Evolutionary conservation across 2,888 invertebrate species (phyloP).

Genomic region (Chymomyza caudatula): DNA sequence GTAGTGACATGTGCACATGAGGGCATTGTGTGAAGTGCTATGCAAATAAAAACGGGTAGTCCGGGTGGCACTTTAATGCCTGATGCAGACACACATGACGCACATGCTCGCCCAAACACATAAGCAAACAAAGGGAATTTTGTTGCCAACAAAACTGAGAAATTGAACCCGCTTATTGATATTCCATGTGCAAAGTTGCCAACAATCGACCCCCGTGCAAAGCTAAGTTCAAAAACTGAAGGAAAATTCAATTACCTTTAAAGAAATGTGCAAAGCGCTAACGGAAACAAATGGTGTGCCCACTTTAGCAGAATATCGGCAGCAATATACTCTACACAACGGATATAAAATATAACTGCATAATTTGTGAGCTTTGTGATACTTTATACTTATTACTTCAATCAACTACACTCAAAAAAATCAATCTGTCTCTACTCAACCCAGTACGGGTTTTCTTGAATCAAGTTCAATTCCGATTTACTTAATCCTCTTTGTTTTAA

Average conservation of each 20-base stretch:
- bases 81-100: slow-evolving; percentile 13
- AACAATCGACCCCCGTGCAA: neutral
- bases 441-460: too few relatives aligned
- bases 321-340: neutral
- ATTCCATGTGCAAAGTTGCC: neutral
- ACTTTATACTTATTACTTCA: too few relatives aligned
- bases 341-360: too few relatives aligned
- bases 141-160: neutral
- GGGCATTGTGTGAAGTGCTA: slow-evolving; percentile 51
- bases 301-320: neutral
- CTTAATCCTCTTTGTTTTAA: too few relatives aligned
- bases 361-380: too few relatives aligned
- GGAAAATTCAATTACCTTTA: slow-evolving; percentile 4
- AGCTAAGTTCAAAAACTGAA: slow-evolving; percentile 3
- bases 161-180: neutral
- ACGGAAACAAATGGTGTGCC: neutral
- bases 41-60: slow-evolving; percentile 41
- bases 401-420: too few relatives aligned
- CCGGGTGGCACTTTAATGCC: slow-evolving; percentile 37
- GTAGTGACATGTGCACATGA: neutral
- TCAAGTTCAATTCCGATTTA: too few relatives aligned
- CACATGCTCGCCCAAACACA: neutral
- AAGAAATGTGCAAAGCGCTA: neutral
- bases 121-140: neutral
- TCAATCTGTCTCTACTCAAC: too few relatives aligned